Conservation (phyloP, 2,888 invertebrate genomes). For the Branchellion lobata region DNA sequence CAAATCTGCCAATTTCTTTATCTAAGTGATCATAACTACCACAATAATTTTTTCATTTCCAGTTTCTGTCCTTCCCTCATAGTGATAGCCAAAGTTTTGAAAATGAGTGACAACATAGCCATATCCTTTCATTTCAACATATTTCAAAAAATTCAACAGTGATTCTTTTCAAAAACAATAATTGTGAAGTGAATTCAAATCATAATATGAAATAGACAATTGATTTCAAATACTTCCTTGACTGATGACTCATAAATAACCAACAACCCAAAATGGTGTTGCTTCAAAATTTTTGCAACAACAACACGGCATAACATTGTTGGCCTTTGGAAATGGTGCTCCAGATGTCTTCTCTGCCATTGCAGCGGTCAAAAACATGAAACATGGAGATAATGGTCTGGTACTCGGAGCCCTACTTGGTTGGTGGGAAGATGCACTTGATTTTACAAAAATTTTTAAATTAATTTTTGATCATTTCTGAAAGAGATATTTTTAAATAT, state of each 20-base stretch:
- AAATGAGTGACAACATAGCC: slow-evolving; percentile 64
- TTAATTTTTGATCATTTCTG: no score
- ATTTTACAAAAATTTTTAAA: not conserved
- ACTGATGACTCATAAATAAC: no score
- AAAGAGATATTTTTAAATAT: no score
- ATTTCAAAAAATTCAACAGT: not conserved
- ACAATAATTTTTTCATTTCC: no score
- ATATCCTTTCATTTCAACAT: slow-evolving; percentile 57
- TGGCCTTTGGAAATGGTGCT: slow-evolving; percentile 73
- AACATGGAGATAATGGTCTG: slow-evolving; percentile 61
- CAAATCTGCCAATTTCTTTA: no score
- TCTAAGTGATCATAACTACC: no score
- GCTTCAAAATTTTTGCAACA: not conserved
- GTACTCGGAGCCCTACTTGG: slow-evolving; percentile 59
- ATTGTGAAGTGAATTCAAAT: no score
- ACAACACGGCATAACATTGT: slow-evolving; percentile 69
- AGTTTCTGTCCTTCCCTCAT: slow-evolving; percentile 63
- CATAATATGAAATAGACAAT: no score
- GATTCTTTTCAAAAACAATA: not conserved
- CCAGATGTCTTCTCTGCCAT: slow-evolving; percentile 72
- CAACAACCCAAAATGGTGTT: not conserved
- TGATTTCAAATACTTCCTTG: no score
- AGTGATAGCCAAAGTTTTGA: slow-evolving; percentile 62
- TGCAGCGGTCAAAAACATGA: slow-evolving; percentile 64
- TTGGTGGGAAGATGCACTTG: no score